These are phyloP conservation scores for Poecilia gillii DNA, from an alignment of 2,797 vertebrate genomes.

Conservation along the genomic window DNA sequence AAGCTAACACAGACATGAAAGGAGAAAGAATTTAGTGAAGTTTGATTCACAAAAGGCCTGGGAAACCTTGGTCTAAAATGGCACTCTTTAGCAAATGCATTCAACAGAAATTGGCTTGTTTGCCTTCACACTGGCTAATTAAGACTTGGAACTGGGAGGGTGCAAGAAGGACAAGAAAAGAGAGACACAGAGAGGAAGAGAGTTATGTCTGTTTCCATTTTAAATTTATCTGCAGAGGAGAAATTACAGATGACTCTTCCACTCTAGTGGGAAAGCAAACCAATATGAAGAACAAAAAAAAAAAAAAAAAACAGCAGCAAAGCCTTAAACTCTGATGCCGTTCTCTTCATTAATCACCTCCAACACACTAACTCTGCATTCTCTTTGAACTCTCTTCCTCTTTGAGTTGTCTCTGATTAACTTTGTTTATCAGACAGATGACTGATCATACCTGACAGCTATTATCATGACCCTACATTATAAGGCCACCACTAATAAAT, in stretches of 20 bases:
- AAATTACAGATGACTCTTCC: conserved; percentile 80
- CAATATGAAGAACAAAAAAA: conserved; percentile 62
- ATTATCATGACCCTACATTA: conserved; percentile 48
- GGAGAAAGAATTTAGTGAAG: conserved; percentile 51
- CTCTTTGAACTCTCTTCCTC: conserved; percentile 61
- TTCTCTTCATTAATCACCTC: conserved; percentile 69
- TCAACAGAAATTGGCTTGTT: conserved; percentile 66
- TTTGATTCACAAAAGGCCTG: conserved; percentile 33
- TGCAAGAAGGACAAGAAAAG: conserved; percentile 29
- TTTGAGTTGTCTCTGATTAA: conserved; percentile 65
- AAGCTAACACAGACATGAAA: conserved; percentile 51
- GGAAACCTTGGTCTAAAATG: conserved; percentile 32
- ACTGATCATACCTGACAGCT: conserved; percentile 58
- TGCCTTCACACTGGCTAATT: conserved; percentile 77
- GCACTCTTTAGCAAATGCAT: conserved; percentile 55
- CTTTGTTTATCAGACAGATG: conserved; percentile 54
- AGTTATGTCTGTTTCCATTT: conserved; percentile 78
- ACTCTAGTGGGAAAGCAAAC: conserved; percentile 72
- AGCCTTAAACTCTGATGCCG: conserved; percentile 69
- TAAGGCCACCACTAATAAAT: conserved; percentile 39
- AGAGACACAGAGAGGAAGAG: conserved; percentile 56
- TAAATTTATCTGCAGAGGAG: conserved; percentile 72
- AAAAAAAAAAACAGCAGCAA: conserved; percentile 50
- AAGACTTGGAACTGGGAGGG: conserved; percentile 60
- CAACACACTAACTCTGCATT: conserved; percentile 56